Evolutionary conservation across 1,140 invertebrate species (phyloP).

Genomic region (Notospermus geniculatus): DNA sequence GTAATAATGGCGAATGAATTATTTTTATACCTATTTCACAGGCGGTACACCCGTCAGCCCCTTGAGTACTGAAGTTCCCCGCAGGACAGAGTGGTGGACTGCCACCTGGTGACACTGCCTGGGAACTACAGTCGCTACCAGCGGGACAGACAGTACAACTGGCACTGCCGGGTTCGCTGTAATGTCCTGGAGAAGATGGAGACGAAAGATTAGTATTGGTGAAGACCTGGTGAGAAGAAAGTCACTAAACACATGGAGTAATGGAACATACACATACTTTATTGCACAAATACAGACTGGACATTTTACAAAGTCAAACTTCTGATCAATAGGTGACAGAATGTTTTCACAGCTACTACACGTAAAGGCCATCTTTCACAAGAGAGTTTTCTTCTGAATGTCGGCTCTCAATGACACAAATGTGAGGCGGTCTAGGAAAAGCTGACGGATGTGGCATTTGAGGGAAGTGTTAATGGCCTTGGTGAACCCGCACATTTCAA

Average conservation of each 20-base stretch:
- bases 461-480: too few relatives aligned
- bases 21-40: conserved; percentile 30
- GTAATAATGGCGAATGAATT: neutral
- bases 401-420: too few relatives aligned
- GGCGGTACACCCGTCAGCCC: conserved; percentile 24
- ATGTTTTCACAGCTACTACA: too few relatives aligned
- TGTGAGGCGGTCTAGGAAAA: too few relatives aligned
- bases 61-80: conserved; percentile 32
- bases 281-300: neutral
- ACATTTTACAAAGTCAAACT: too few relatives aligned
- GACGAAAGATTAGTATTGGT: neutral
- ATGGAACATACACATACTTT: too few relatives aligned
- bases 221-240: neutral
- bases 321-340: too few relatives aligned
- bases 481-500: too few relatives aligned
- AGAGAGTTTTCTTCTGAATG: too few relatives aligned
- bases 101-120: conserved; percentile 14
- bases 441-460: too few relatives aligned
- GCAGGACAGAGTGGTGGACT: conserved; percentile 27
- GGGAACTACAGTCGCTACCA: conserved; percentile 31
- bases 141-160: conserved; percentile 31
- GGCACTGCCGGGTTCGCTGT: conserved; percentile 18
- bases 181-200: conserved; percentile 22
- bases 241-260: neutral
- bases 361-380: too few relatives aligned